Percentiles rank a stretch among this genome's conserved stretches.
Conservation (phyloP, 2,888 invertebrate genomes). For the Sesia bembeciformis region DNA sequence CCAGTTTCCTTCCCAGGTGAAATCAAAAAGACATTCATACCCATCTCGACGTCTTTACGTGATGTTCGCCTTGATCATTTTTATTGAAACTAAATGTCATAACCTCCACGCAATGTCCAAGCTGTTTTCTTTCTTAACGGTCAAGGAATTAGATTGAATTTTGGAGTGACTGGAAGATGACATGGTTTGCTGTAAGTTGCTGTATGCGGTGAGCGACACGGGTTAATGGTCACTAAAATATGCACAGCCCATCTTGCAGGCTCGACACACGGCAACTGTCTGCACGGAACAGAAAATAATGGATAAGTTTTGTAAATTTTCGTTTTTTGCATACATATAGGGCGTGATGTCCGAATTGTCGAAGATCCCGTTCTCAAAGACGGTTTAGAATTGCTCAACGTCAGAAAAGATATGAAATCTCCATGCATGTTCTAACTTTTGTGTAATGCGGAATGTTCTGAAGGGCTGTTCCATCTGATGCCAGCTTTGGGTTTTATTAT, state of each 20-base stretch:
- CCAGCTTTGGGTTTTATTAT: too few species aligned
- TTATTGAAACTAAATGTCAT: background rate
- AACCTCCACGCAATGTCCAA: background rate
- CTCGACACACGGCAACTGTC: background rate
- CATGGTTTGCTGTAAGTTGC: background rate
- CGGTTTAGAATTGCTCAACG: too few species aligned
- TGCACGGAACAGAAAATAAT: background rate
- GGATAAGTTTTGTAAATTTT: background rate
- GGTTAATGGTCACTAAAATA: conserved; percentile 23
- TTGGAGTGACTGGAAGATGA: background rate
- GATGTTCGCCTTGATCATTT: background rate
- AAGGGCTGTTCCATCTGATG: too few species aligned
- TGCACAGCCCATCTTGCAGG: conserved; percentile 15
- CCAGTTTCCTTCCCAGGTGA: background rate
- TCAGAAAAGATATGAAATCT: too few species aligned
- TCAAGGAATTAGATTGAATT: background rate
- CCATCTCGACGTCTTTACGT: background rate
- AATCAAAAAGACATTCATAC: background rate
- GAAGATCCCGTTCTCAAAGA: too few species aligned
- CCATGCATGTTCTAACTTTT: too few species aligned
- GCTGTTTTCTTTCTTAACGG: background rate
- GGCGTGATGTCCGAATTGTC: too few species aligned
- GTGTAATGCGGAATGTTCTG: too few species aligned
- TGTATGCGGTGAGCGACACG: conserved; percentile 3
- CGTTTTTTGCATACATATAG: too few species aligned